phyloP scores from a whole-genome alignment of 2,113 vertebrate species.

The Taxidea taxus region DNA sequence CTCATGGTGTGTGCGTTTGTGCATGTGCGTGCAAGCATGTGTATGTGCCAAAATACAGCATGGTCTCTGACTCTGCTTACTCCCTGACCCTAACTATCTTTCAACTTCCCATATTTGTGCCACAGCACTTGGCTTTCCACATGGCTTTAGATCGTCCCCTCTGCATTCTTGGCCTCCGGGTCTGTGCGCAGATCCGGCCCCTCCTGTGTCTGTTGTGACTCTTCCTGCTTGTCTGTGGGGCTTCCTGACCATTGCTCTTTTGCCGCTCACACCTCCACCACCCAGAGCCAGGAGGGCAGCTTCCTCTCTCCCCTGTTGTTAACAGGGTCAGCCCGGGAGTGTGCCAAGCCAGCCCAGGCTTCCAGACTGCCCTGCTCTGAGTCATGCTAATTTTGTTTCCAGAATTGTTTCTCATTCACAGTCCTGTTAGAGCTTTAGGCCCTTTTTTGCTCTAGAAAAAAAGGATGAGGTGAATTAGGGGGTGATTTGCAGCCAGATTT shows the following conservation, averaged over 20 bases:
- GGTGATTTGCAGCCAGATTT: conserved; percentile 13
- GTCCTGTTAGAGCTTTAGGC: not conserved
- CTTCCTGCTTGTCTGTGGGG: not conserved
- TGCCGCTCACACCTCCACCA: not conserved
- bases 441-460: conserved; percentile 24
- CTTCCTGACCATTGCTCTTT: not conserved
- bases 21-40: not conserved
- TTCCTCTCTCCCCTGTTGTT: not conserved
- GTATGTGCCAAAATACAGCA: not conserved
- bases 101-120: not conserved
- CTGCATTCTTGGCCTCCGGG: not conserved
- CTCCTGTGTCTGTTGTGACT: not conserved
- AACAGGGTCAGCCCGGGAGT: not conserved
- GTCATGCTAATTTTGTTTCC: conserved; percentile 12
- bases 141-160: not conserved
- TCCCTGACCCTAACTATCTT: not conserved
- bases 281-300: not conserved
- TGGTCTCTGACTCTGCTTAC: not conserved
- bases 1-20: not conserved
- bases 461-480: conserved; percentile 21
- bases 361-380: conserved; percentile 3
- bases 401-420: not conserved
- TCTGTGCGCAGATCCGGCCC: not conserved
- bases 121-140: not conserved
- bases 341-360: not conserved